Percentiles rank a stretch among this genome's conserved stretches.
Evolutionary conservation across 2,113 vertebrate genomes (phyloP).

Genomic region (Dolichotis patagonum): DNA sequence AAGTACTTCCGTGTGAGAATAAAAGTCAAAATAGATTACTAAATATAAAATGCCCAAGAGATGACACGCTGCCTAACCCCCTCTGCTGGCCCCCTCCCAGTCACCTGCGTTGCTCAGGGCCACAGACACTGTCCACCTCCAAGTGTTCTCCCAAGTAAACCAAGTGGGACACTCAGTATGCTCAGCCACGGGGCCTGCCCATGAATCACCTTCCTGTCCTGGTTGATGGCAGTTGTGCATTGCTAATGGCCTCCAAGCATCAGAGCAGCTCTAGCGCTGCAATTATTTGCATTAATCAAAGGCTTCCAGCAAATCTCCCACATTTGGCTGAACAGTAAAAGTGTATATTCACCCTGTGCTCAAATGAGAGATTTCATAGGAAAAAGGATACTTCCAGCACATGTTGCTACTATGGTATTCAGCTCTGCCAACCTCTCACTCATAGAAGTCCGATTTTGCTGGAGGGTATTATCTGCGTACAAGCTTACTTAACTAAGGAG

Average conservation of each 20-base stretch:
- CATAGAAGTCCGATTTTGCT: neutral
- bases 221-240: conserved; percentile 63
- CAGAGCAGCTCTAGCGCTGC: conserved; percentile 60
- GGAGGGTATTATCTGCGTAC: neutral
- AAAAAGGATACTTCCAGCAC: conserved; percentile 21
- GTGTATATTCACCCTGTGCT: conserved; percentile 65
- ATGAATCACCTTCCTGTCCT: conserved; percentile 63
- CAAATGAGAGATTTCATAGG: conserved; percentile 67
- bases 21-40: conserved; percentile 1
- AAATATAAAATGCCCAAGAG: neutral
- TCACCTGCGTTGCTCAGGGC: neutral
- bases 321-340: conserved; percentile 65
- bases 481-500: conserved; percentile 30
- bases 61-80: neutral
- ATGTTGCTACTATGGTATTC: conserved; percentile 8
- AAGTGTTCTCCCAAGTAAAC: neutral
- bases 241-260: conserved; percentile 66
- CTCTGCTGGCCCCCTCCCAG: neutral
- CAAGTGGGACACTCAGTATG: neutral
- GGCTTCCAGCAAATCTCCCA: conserved; percentile 72
- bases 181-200: neutral
- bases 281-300: conserved; percentile 81
- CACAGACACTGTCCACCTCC: neutral
- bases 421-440: conserved; percentile 36
- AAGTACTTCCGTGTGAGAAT: neutral